Evolutionary conservation across 2,113 vertebrate species (phyloP), one percentile per base, ranked within the genome.

Genomic region (Ctenomys sociabilis): DNA sequence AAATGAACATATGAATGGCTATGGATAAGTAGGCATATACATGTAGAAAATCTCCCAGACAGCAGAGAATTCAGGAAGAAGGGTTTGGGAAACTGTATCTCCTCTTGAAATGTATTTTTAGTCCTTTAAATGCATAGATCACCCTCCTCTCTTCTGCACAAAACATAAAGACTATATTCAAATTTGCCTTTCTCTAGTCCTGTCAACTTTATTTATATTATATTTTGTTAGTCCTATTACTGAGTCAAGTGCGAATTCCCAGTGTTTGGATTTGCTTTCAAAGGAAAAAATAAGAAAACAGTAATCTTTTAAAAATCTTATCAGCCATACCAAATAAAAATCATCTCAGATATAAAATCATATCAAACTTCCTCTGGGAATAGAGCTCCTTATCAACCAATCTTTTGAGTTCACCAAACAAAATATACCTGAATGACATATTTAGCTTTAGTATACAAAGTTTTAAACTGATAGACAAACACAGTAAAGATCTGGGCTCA

Each of bases 401-500:
- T 70, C 7, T 64, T 61, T 54, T 90, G 32, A 93, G 43, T 72
- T 30, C 87, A 13, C 19, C 54, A 92, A 54, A 52, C 75, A 75
- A 90, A 95, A 85, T 61, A 59, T 73, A 83, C 35, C 63, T 83
- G 17, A 73, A 0, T 70, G 8, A 1, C 32, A 49, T 45, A 77
- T 40, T 86, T 83, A 92, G n/a, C 59, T 22, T 87, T 54, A 57
- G 3, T 49, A 13, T 54, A 80, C 26, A 83, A 61, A 8, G 77
- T 88, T 88, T 91, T 37, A 30, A 87, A 0, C 57, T 82, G 45
- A 85, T 49, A 80, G 94, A 87, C 40, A 90, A 97, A 87, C 70
- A 90, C 10, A 68, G 2, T 5, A 59, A 35, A 90, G 28, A 88
- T 6, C 43, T 89, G 5, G 5, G 26, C 30, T 85, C 17, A 90